phyloP scores from a whole-genome alignment of 2,113 vertebrate species.

The Python bivittatus region DNA sequence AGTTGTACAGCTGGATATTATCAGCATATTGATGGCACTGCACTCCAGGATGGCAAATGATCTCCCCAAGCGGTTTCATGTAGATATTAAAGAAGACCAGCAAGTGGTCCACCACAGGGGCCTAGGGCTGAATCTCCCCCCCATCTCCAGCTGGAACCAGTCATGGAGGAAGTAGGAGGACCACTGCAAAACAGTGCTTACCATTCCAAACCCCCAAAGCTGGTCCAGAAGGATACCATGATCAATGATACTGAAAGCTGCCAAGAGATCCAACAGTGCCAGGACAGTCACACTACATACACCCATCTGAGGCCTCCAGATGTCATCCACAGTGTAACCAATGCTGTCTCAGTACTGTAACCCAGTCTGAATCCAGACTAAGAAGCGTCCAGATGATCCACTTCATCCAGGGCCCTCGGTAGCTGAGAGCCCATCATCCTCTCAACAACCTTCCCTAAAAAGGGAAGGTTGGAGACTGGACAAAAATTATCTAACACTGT shows the following conservation, averaged over 20 bases:
- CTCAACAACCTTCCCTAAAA: background rate
- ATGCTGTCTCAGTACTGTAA: background rate
- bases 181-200: background rate
- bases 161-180: background rate
- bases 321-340: background rate
- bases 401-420: background rate
- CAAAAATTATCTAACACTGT: background rate
- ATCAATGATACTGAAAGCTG: background rate
- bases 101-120: background rate
- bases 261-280: background rate
- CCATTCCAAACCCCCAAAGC: background rate
- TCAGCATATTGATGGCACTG: background rate
- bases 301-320: background rate
- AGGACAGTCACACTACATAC: background rate
- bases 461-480: background rate
- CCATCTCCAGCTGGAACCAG: background rate
- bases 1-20: background rate
- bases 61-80: background rate
- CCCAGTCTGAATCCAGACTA: background rate
- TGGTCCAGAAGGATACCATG: background rate
- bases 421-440: background rate
- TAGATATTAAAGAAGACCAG: background rate
- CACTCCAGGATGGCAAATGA: background rate
- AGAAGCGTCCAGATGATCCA: background rate
- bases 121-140: background rate